Evolutionary conservation across 2,797 vertebrate genomes (phyloP), one percentile per base, ranked within the genome.

Genomic region (Kryptopterus vitreolus): DNA sequence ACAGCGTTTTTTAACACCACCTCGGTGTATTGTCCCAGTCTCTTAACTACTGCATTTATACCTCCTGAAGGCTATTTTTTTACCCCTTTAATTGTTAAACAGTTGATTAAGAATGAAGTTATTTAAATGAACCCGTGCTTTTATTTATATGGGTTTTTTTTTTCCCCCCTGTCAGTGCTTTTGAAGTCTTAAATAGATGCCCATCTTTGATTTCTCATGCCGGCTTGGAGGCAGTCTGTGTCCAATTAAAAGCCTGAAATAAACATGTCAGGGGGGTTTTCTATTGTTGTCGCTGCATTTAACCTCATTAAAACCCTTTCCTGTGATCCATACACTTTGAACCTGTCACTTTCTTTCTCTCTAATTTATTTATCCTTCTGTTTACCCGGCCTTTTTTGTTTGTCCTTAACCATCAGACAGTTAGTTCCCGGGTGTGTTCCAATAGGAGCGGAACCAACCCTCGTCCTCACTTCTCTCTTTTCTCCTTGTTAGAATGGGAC

Each of bases 191-290:
- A 59, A 84, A 79, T 83, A 77, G 73, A 77, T 59, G 22, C 61
- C 52, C 35, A 69, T 82, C 74, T 86, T 86, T 87, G 84, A 85
- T 84, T 83, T 79, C 33, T 79, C 62, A 85, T 85, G 81, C 81
- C 46, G 63, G 35, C 73, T 84, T 84, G 62, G 83, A 85, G 81
- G 16, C 35, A 4, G 2, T 3, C 20, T 68, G 66, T 77, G 71
- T 74, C 20, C 35, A 82, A 69, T 84, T 84, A 83, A 82, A 79
- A 72, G 52, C 50, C 57, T 26, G 33, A 52, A 76, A 74, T 62
- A 76, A 80, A 79, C 58, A 58, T 59, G 31, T 59, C 26, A 71
- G 62, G 65, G 75, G n/a, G n/a, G n/a, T n/a, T 85, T 82, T 71
- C 48, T 70, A 61, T 81, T 80, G 71, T 70, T 80, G 79, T 83